Conservation (phyloP, 2,113 vertebrate species). For the Seriola aureovittata region DNA sequence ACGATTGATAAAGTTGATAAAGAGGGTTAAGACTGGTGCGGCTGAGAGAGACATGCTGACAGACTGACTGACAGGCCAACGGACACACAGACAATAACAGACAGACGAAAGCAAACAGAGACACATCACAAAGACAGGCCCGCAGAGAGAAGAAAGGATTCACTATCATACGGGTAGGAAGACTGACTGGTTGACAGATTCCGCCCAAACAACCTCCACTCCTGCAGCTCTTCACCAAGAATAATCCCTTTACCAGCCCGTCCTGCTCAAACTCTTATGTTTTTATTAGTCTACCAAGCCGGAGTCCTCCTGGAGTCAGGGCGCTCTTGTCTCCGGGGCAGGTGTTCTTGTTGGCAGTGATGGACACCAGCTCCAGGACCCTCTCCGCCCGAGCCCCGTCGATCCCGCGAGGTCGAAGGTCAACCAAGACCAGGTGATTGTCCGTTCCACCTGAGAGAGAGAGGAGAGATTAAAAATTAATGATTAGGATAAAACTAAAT, state of each 20-base stretch:
- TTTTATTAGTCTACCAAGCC: slow-evolving; percentile 84
- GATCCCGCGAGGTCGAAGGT: slow-evolving; percentile 90
- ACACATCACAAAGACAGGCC: slow-evolving; percentile 18
- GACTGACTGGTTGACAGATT: slow-evolving; percentile 39
- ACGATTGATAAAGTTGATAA: not conserved
- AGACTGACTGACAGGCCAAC: slow-evolving; percentile 9
- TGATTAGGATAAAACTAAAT: not conserved
- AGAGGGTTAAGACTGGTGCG: slow-evolving; percentile 2
- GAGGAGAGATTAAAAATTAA: not conserved
- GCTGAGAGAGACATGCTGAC: slow-evolving; percentile 18
- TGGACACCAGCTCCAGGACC: slow-evolving; percentile 91
- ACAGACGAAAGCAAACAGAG: slow-evolving; percentile 27
- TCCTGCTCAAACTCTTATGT: not conserved
- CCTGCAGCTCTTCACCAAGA: slow-evolving; percentile 20
- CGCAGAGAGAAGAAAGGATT: slow-evolving; percentile 23
- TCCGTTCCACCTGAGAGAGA: slow-evolving; percentile 89
- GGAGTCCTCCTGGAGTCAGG: slow-evolving; percentile 89
- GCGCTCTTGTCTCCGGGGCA: slow-evolving; percentile 93
- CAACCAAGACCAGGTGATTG: slow-evolving; percentile 94
- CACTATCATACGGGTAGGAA: not conserved
- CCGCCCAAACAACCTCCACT: slow-evolving; percentile 13
- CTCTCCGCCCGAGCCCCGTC: slow-evolving; percentile 91
- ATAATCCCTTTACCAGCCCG: slow-evolving; percentile 1
- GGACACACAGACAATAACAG: slow-evolving; percentile 7
- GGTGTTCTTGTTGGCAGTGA: slow-evolving; percentile 95